These are phyloP conservation scores for Xerus rutilus DNA, from an alignment of 2,797 vertebrate species.

Conservation along the genomic window DNA sequence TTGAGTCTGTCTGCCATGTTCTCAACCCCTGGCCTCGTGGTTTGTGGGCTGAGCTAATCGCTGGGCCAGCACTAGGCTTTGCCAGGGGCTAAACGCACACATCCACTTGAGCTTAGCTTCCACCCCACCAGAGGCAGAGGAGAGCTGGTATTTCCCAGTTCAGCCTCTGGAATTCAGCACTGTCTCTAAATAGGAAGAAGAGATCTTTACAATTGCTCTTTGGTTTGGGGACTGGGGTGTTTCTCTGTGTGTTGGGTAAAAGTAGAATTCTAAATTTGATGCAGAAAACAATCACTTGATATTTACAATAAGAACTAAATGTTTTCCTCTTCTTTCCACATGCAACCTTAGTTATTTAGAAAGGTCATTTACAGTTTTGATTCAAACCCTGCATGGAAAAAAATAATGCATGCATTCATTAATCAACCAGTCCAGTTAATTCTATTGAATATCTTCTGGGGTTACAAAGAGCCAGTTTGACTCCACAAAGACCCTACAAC, in stretches of 20 bases:
- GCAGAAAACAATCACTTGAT: constrained; percentile 23
- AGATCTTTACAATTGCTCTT: constrained; percentile 74
- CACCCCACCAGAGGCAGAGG: not conserved
- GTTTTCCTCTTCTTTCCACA: constrained; percentile 15
- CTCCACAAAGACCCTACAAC: not conserved
- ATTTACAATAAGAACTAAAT: constrained; percentile 55
- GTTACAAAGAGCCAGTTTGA: not conserved
- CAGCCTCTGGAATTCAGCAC: constrained; percentile 60
- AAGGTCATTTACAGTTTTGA: constrained; percentile 25
- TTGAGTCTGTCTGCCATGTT: constrained; percentile 61
- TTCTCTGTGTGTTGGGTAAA: constrained; percentile 63
- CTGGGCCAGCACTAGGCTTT: not conserved
- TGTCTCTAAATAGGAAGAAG: constrained; percentile 46
- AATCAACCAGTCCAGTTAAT: not conserved
- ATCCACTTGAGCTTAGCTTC: constrained; percentile 36
- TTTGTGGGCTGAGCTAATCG: constrained; percentile 60
- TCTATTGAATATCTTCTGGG: not conserved
- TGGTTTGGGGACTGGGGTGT: constrained; percentile 22
- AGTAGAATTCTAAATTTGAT: not conserved
- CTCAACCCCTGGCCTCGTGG: constrained; percentile 59
- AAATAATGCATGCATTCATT: not conserved
- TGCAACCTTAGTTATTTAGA: constrained; percentile 24
- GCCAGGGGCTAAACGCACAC: constrained; percentile 12
- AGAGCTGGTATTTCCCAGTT: constrained; percentile 80
- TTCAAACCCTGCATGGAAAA: not conserved